Evolutionary conservation across 2,113 vertebrate genomes (phyloP).

Genomic region (Cyphomyrus discorhynchus): DNA sequence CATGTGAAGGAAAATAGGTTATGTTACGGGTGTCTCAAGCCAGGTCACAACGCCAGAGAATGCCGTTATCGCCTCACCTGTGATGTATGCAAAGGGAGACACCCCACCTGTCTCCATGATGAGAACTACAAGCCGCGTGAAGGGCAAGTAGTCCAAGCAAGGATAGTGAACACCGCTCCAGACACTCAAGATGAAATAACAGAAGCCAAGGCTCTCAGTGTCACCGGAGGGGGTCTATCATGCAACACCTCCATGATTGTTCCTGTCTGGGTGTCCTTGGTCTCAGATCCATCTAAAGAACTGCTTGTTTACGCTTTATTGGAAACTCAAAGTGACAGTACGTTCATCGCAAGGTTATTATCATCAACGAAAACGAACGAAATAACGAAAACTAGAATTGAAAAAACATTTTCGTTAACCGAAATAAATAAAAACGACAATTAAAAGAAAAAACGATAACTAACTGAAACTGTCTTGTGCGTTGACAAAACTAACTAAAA

Average conservation of each 20-base stretch:
- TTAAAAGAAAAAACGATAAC: too few species aligned
- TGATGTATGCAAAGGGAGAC: background rate
- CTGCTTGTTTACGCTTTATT: background rate
- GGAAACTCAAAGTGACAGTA: slow-evolving; percentile 20
- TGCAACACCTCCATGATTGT: slow-evolving; percentile 10
- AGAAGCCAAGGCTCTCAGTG: background rate
- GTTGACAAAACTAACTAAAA: too few species aligned
- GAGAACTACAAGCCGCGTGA: background rate
- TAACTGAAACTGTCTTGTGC: too few species aligned
- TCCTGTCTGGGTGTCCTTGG: background rate
- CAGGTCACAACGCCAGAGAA: background rate
- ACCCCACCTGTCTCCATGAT: slow-evolving; percentile 4
- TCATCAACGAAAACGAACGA: too few species aligned
- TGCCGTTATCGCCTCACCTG: background rate
- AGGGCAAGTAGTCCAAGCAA: background rate
- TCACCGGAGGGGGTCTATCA: background rate
- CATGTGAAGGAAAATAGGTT: background rate
- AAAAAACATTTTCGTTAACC: too few species aligned
- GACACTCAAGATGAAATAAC: background rate
- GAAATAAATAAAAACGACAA: too few species aligned
- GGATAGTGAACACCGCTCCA: background rate
- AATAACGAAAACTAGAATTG: too few species aligned
- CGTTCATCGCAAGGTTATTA: too few species aligned
- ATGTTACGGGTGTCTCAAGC: background rate
- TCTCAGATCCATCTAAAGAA: background rate